Evolutionary conservation across 2,113 vertebrate genomes (phyloP).

Genomic region (Cyprinus carpio): DNA sequence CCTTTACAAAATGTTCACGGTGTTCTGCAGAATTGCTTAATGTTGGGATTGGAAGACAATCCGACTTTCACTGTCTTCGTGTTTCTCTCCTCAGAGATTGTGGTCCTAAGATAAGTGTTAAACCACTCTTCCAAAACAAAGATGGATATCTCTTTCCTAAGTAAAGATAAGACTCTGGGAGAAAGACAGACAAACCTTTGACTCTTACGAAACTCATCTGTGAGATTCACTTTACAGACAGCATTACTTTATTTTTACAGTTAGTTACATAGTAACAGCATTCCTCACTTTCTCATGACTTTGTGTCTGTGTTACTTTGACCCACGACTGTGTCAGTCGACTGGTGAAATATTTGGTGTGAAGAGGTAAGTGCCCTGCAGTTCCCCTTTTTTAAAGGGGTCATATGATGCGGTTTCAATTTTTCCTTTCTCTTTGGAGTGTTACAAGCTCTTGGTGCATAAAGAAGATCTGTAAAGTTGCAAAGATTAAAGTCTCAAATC

Average conservation of each 20-base stretch:
- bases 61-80: background rate
- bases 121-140: background rate
- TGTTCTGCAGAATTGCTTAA: background rate
- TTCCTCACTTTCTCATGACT: background rate
- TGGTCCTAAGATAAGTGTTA: background rate
- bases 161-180: conserved; percentile 27
- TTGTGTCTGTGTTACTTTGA: background rate
- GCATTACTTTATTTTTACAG: background rate
- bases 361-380: background rate
- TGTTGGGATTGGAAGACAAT: background rate
- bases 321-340: background rate
- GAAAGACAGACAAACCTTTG: conserved; percentile 40
- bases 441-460: too few relatives aligned
- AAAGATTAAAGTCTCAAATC: too few relatives aligned
- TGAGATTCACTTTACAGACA: background rate
- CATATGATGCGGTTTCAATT: too few relatives aligned
- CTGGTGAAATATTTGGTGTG: background rate
- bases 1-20: background rate
- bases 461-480: too few relatives aligned
- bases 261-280: conserved; percentile 27
- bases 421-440: too few relatives aligned
- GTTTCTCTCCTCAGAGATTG: background rate
- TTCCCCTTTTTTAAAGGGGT: too few relatives aligned
- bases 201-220: conserved; percentile 12
- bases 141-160: conserved; percentile 15